Evolutionary conservation across 64 coral and sea anemone species (phyloP).

Genomic region (Porites australiensis): DNA sequence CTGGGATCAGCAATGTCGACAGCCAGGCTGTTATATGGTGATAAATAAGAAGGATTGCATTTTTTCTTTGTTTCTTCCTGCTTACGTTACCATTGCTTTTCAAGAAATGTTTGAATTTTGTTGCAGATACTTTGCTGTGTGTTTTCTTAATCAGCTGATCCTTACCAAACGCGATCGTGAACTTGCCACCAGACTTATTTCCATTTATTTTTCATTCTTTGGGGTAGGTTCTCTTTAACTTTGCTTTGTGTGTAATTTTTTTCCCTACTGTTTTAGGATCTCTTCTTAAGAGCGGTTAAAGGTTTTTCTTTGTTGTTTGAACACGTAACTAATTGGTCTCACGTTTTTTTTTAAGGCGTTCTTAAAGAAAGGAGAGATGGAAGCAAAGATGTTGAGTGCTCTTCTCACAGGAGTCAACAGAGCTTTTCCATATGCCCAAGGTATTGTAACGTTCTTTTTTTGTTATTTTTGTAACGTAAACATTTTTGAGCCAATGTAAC

Average conservation of each 20-base stretch:
- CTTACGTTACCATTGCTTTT: too few species aligned
- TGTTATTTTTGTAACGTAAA: background rate
- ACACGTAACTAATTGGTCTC: background rate
- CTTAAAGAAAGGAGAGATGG: conserved; percentile 88
- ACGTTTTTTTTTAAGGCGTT: conserved; percentile 70
- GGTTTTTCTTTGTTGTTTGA: background rate
- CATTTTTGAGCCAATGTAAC: background rate
- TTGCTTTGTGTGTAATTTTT: background rate
- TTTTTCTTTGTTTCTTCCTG: too few species aligned
- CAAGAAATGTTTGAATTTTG: background rate
- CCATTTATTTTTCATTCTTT: conserved; percentile 98
- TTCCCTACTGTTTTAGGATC: background rate
- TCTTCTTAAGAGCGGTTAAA: too few species aligned
- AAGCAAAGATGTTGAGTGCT: conserved; percentile 96
- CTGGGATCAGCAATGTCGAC: too few species aligned
- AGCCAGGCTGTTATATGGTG: too few species aligned
- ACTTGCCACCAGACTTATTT: conserved; percentile 89
- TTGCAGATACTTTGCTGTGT: conserved; percentile 94
- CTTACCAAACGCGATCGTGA: conserved; percentile 84
- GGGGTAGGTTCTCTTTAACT: conserved; percentile 52
- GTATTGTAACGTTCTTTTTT: conserved; percentile 21
- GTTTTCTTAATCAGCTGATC: conserved; percentile 96
- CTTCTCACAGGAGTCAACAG: conserved; percentile 91
- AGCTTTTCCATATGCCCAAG: conserved; percentile 87
- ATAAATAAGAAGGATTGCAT: too few species aligned